Evolutionary conservation across 2,888 invertebrate species (phyloP), one percentile per base, ranked within the genome.

Genomic region (Diarsia dahlii): DNA sequence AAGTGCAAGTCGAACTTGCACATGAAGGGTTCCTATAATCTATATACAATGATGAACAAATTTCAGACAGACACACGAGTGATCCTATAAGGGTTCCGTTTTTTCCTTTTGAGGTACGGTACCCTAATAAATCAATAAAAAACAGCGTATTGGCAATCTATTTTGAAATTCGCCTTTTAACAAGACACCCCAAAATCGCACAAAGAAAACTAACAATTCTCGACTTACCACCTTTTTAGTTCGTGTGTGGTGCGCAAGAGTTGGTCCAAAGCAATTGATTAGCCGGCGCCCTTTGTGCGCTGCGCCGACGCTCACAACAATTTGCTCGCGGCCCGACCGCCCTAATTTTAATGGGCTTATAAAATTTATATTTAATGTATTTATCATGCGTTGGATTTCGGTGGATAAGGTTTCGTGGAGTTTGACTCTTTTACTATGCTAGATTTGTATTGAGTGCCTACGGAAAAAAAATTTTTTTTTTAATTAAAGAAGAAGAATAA

Each of bases 321-420:
- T 96, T 96, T 96, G 96, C 96, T 96, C 91, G 95, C 93, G 95
- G 96, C 94, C 90, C 93, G 95, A 94, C 95, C 95, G 96, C 95
- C 95, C 96, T 95, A 96, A 96, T 96, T 96, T 96, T 96, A 96
- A 96, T 96, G 93, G 95, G 91, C 96, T 95, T 96, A 96, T 96
- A 95, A 96, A 95, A 96, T 95, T 95, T 96, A 96, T 96, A 95
- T 94, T 96, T 95, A 95, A 95, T 95, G 94, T 96, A 95, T 95
- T 95, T 95, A 95, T 95, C 95, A 95, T 94, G 90, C 89, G 93
- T 86, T 88, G 88, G 90, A 85, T 81, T 91, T 82, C 73, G 86
- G 76, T 93, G 93, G 95, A 95, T 89, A 52, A 79, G 67, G 20
- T 52, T 58, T 73, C 18, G n/a, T 45, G 12, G 28, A 0, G 5